Conservation (phyloP, 1,140 invertebrate genomes). For the Antheraea pernyi region DNA sequence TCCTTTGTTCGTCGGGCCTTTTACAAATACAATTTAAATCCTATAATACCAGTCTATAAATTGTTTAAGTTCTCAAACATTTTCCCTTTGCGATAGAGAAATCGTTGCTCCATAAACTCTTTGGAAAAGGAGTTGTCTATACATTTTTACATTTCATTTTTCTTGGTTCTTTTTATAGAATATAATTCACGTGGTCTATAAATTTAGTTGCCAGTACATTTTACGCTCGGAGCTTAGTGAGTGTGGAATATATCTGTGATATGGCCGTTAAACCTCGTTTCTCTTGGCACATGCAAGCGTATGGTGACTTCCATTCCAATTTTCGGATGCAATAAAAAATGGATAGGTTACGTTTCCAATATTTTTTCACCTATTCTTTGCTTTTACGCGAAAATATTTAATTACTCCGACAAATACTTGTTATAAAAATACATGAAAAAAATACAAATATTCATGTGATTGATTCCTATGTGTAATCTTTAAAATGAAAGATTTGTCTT, state of each 20-base stretch:
- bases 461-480: no score
- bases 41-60: slow-evolving; percentile 14
- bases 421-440: no score
- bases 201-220: slow-evolving; percentile 11
- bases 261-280: slow-evolving; percentile 48
- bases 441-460: no score
- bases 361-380: no score
- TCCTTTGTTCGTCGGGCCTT: slow-evolving; percentile 40
- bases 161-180: not conserved
- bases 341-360: not conserved
- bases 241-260: slow-evolving; percentile 44
- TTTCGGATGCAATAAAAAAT: not conserved
- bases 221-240: slow-evolving; percentile 28
- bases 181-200: slow-evolving; percentile 12
- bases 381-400: no score
- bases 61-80: slow-evolving; percentile 7
- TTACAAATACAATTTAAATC: slow-evolving; percentile 11
- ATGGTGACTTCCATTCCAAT: not conserved
- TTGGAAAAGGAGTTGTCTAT: not conserved
- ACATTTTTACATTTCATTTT: slow-evolving; percentile 2
- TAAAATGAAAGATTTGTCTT: no score
- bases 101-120: slow-evolving; percentile 2
- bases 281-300: slow-evolving; percentile 33
- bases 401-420: no score
- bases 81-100: slow-evolving; percentile 4